Percentiles rank a stretch among this genome's conserved stretches.
Conservation (phyloP, 2,113 vertebrate species). For the Oceanodroma tethys region DNA sequence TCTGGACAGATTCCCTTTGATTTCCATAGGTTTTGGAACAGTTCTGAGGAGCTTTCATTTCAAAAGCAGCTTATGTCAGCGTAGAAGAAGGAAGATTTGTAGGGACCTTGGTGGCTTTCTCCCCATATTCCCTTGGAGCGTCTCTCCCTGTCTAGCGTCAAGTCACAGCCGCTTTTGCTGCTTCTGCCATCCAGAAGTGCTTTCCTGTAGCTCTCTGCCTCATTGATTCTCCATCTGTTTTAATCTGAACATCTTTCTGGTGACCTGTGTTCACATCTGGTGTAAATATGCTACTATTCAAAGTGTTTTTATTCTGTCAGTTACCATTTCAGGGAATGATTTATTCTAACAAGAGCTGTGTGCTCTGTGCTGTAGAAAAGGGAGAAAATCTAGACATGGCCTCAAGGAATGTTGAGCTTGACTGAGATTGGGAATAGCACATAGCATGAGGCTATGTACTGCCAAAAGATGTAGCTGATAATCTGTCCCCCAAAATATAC, state of each 20-base stretch:
- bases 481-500: background rate
- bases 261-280: constrained; percentile 47
- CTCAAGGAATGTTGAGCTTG: background rate
- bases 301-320: constrained; percentile 6
- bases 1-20: background rate
- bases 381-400: background rate
- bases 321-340: constrained; percentile 6
- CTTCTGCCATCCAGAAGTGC: background rate
- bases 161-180: background rate
- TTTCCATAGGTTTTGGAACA: background rate
- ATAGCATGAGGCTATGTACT: background rate
- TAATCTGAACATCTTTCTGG: constrained; percentile 24
- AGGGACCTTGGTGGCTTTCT: background rate
- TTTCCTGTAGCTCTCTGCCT: constrained; percentile 23
- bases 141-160: background rate
- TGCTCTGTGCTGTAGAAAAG: background rate
- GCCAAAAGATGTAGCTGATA: background rate
- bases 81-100: background rate
- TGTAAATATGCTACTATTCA: constrained; percentile 39
- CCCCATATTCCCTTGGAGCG: background rate
- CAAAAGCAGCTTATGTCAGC: background rate
- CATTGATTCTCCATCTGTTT: constrained; percentile 60
- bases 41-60: background rate
- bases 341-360: background rate
- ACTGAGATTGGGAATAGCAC: background rate